Base-by-base conservation (phyloP, 2,888 invertebrate species). In the Imbricaverruca yamaguchii region DNA sequence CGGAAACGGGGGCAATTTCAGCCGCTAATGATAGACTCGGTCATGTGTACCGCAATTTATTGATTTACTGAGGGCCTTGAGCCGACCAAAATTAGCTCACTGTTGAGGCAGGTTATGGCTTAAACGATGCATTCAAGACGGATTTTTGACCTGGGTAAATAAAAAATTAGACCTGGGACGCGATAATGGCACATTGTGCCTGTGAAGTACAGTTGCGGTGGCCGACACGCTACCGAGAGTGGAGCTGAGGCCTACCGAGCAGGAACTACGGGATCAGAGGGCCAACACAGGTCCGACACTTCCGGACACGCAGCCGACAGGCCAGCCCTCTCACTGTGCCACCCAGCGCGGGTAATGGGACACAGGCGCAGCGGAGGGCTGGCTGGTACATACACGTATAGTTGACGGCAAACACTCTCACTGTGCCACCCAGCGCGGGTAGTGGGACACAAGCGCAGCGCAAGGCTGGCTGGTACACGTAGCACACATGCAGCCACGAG, bases 121-220 rank as follows among this genome's bases (percentile, higher is more conserved):
- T 74, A 74, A 74, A 74, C 74, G 74, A 74, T 74, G 74, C 55
- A 55, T 74, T 74, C 53, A 74, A 74, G 74, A 74, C 74, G 21
- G 74, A 74, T 55, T 74, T 74, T 74, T 74, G 74, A 74, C 74
- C 74, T 74, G 74, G 74, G 74, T 55, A 74, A 74, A 74, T 74
- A 74, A 74, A 74, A 74, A 74, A 74, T 74, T 55, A 55, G 74
- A 18, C 74, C 55, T 25, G 74, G 55, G 74, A 74, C 53, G 74
- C 55, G 74, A 74, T 74, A 74, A 74, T 74, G 23, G 74, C 74
- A 74, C 55, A 74, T 74, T 74, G 74, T 21, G 74, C 74, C 74
- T 53, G 74, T 11, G 74, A 74, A 55, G 53, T 39, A 55, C 21
- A 21, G 55, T 21, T 21, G 74, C 53, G 55, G 74, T 23, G 53